phyloP scores from a whole-genome alignment of 2,113 vertebrate genomes.

The Melanerpes aurifrons region DNA sequence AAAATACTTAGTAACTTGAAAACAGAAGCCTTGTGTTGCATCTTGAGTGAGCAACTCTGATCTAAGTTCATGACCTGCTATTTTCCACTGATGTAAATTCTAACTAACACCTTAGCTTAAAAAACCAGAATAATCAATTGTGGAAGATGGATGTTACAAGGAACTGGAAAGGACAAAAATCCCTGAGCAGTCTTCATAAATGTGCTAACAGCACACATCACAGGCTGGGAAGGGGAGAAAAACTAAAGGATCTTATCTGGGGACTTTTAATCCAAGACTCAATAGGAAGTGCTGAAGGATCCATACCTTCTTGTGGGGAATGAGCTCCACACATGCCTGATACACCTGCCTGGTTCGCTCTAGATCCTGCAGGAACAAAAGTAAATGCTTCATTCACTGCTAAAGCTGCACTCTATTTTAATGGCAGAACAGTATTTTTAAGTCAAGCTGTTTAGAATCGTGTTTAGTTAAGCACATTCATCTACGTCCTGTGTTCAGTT shows the following conservation, averaged over 20 bases:
- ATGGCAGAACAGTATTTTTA: neutral
- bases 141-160: fast-evolving
- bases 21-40: neutral
- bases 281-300: neutral
- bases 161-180: neutral
- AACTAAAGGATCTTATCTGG: neutral
- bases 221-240: fast-evolving
- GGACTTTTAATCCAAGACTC: neutral
- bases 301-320: conserved; percentile 96
- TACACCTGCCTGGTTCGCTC: conserved; percentile 95
- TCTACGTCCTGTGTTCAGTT: neutral
- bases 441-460: neutral
- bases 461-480: neutral
- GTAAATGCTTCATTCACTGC: neutral
- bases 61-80: neutral
- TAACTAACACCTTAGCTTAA: neutral
- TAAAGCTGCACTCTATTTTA: neutral
- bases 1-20: neutral
- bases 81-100: neutral
- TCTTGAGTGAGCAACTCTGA: neutral
- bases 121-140: neutral
- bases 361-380: conserved; percentile 79
- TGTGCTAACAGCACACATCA: fast-evolving
- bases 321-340: conserved; percentile 92
- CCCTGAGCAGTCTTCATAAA: neutral